These are phyloP conservation scores for Coregonus suidteri DNA, from an alignment of 2,797 vertebrate genomes.

Conservation along the genomic window DNA sequence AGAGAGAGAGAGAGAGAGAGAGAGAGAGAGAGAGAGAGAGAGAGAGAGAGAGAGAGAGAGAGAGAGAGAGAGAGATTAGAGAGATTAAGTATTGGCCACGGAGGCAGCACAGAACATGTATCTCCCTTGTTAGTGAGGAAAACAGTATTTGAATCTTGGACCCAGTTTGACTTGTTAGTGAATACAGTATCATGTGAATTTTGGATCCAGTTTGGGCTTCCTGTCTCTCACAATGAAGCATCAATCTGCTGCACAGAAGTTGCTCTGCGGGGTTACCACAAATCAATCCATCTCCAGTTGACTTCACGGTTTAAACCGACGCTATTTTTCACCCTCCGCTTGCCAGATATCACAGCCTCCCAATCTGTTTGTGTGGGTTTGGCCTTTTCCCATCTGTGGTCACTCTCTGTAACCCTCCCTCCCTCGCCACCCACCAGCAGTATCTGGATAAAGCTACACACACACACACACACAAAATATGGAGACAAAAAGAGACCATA, in stretches of 20 bases:
- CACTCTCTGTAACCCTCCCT: conserved; percentile 18
- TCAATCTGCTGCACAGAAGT: conserved; percentile 45
- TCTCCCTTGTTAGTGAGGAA: neutral
- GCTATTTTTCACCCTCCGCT: conserved; percentile 26
- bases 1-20: no score
- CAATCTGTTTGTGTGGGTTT: conserved; percentile 42
- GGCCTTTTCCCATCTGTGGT: conserved; percentile 39
- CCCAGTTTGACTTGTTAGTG: neutral
- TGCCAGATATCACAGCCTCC: conserved; percentile 38
- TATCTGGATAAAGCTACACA: conserved; percentile 29
- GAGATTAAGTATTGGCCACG: neutral
- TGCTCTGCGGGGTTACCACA: conserved; percentile 37
- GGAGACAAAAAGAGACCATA: conserved; percentile 1
- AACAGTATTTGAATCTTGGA: neutral
- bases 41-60: neutral
- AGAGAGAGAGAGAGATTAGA: neutral
- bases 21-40: neutral
- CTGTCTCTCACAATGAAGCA: conserved; percentile 26
- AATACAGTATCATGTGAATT: conserved; percentile 2
- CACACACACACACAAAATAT: neutral
- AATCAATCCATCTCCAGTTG: conserved; percentile 47
- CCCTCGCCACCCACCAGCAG: conserved; percentile 19
- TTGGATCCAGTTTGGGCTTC: conserved; percentile 19
- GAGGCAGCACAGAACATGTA: neutral
- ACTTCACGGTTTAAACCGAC: conserved; percentile 41